Percentiles rank a stretch among this genome's conserved stretches.
phyloP scores from a whole-genome alignment of 2,113 vertebrate species.

The Motacilla tschutschensis region DNA sequence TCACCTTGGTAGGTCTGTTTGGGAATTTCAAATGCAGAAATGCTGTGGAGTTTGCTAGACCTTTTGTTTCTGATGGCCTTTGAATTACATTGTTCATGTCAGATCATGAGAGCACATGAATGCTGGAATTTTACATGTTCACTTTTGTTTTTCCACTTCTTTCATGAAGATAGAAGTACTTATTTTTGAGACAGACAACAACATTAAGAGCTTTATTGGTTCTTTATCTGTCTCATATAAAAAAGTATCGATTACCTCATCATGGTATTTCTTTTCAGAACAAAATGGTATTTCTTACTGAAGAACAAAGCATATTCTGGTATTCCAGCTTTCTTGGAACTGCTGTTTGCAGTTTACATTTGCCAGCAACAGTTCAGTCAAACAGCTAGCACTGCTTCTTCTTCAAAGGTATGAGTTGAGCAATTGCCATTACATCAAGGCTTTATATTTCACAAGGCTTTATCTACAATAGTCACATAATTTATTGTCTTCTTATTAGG shows the following conservation, averaged over 20 bases:
- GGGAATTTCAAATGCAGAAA: not conserved
- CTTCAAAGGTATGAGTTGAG: slow-evolving; percentile 1
- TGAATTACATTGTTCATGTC: not conserved
- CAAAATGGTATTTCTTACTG: not conserved
- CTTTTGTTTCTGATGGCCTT: not conserved
- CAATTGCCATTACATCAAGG: not conserved
- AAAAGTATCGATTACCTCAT: slow-evolving; percentile 10
- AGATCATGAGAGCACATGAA: not conserved
- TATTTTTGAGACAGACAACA: not conserved
- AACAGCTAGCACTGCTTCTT: not conserved
- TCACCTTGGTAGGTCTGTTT: not conserved
- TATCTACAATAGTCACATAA: not conserved
- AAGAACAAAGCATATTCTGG: slow-evolving; percentile 29
- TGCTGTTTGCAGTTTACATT: slow-evolving; percentile 8
- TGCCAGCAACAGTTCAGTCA: slow-evolving; percentile 3
- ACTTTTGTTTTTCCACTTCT: not conserved
- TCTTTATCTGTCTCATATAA: not conserved
- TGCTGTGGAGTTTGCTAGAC: not conserved
- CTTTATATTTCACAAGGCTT: not conserved
- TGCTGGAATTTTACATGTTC: not conserved
- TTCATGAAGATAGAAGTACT: slow-evolving; percentile 2
- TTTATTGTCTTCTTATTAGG: not conserved
- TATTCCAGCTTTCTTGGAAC: not conserved
- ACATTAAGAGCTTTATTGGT: not conserved
- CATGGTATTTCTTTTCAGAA: not conserved